Percentiles rank a stretch among this genome's conserved stretches.
Evolutionary conservation across 2,113 vertebrate species (phyloP).

Genomic region (Lipophrys pholis): DNA sequence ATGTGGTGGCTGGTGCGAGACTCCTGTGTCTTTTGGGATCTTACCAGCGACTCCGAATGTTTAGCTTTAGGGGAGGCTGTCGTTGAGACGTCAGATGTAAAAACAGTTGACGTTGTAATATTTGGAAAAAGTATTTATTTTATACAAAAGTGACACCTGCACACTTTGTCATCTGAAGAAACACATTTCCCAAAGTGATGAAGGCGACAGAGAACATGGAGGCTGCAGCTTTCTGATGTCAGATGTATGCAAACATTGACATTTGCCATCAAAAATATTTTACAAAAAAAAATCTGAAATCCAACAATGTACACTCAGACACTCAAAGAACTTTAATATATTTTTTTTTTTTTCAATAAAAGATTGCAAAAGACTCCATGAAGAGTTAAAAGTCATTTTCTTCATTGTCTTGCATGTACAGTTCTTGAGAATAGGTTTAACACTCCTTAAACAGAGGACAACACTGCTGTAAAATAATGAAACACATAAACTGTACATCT

Average conservation of each 20-base stretch:
- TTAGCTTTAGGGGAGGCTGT: constrained; percentile 59
- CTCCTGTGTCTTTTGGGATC: constrained; percentile 68
- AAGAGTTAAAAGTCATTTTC: constrained; percentile 77
- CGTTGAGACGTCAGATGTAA: constrained; percentile 48
- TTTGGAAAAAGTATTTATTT: constrained; percentile 26
- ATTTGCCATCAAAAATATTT: neutral
- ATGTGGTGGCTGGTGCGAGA: constrained; percentile 67
- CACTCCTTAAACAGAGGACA: constrained; percentile 70
- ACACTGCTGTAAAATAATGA: constrained; percentile 71
- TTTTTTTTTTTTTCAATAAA: constrained; percentile 76
- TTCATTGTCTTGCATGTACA: constrained; percentile 83
- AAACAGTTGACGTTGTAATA: constrained; percentile 25
- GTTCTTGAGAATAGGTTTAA: constrained; percentile 63
- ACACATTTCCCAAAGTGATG: too few species aligned
- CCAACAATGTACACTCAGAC: constrained; percentile 13
- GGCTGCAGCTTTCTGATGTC: neutral
- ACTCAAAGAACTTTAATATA: constrained; percentile 49
- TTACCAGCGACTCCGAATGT: constrained; percentile 36
- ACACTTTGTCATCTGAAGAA: neutral
- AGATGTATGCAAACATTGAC: too few species aligned
- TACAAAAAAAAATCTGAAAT: neutral
- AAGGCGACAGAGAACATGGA: neutral
- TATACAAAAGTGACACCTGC: neutral
- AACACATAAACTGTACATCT: constrained; percentile 78
- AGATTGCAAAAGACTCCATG: constrained; percentile 74